Evolutionary conservation across 2,113 vertebrate genomes (phyloP).

Genomic region (Microtus pennsylvanicus): DNA sequence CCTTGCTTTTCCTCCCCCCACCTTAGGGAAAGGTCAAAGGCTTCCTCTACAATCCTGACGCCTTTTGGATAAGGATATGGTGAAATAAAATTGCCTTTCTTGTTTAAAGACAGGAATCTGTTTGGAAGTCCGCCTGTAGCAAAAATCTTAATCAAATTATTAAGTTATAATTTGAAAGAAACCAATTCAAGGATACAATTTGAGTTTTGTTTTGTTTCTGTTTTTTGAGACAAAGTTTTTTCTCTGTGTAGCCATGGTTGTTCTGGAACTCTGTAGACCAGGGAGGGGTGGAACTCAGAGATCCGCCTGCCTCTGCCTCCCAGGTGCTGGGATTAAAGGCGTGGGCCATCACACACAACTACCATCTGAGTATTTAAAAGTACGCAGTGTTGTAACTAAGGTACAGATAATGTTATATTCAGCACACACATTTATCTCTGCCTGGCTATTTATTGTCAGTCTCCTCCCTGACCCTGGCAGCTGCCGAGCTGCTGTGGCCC

Average conservation of each 20-base stretch:
- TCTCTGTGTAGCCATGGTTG: background rate
- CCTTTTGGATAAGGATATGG: too few relatives aligned
- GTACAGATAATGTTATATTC: background rate
- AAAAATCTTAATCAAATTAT: constrained; percentile 42
- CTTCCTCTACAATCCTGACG: too few relatives aligned
- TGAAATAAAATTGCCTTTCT: background rate
- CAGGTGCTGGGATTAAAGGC: background rate
- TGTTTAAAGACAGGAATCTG: background rate
- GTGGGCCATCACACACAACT: background rate
- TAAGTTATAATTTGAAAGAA: constrained; percentile 45
- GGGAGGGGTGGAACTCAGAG: background rate
- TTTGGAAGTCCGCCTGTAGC: constrained; percentile 28
- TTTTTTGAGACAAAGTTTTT: background rate
- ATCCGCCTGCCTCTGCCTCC: background rate
- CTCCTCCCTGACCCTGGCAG: background rate
- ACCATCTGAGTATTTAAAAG: background rate
- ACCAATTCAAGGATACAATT: constrained; percentile 3
- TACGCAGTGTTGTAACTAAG: background rate
- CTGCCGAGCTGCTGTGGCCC: background rate
- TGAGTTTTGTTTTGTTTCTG: background rate
- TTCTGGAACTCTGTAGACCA: background rate
- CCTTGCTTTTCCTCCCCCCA: background rate
- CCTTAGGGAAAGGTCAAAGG: background rate
- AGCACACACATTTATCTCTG: background rate
- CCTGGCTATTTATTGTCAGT: background rate